These are phyloP conservation scores for Brachynemurus nebulosus DNA, from an alignment of 2,888 invertebrate genomes.

Conservation along the genomic window DNA sequence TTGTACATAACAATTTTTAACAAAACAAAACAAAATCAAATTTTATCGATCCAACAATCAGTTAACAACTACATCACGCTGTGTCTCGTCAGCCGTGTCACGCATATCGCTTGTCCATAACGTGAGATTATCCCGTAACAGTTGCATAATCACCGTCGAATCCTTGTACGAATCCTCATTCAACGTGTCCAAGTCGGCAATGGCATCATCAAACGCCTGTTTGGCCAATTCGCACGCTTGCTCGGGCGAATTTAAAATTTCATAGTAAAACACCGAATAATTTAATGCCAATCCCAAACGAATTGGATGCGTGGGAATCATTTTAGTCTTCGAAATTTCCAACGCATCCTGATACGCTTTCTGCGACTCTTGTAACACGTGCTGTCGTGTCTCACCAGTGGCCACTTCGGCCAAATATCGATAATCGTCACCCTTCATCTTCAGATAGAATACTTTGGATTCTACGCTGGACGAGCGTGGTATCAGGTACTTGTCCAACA, in stretches of 20 bases:
- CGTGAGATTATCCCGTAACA: conserved; percentile 91
- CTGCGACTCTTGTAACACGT: conserved; percentile 65
- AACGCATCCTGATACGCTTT: conserved; percentile 98
- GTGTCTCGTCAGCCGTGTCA: conserved; percentile 86
- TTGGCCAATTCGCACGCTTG: conserved; percentile 99
- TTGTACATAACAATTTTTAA: no score
- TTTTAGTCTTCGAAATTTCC: conserved; percentile 95
- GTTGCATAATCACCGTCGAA: conserved; percentile 99
- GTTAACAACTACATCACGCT: conserved; percentile 84
- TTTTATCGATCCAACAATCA: no score
- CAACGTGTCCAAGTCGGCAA: conserved; percentile 97
- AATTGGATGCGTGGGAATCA: conserved; percentile 99
- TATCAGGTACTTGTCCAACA: conserved; percentile 97
- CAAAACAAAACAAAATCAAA: no score
- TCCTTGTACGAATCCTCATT: conserved; percentile 99
- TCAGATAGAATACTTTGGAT: conserved; percentile 99
- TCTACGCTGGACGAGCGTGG: conserved; percentile 98
- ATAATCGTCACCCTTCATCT: conserved; percentile 99
- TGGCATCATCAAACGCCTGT: conserved; percentile 99
- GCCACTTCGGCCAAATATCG: conserved; percentile 99
- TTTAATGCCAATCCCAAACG: conserved; percentile 97
- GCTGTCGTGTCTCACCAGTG: conserved; percentile 92
- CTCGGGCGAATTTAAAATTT: conserved; percentile 98
- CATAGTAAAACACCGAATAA: conserved; percentile 99
- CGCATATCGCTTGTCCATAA: conserved; percentile 92